phyloP scores from a whole-genome alignment of 2,113 vertebrate species.

The Boulengeromyrus knoepffleri region DNA sequence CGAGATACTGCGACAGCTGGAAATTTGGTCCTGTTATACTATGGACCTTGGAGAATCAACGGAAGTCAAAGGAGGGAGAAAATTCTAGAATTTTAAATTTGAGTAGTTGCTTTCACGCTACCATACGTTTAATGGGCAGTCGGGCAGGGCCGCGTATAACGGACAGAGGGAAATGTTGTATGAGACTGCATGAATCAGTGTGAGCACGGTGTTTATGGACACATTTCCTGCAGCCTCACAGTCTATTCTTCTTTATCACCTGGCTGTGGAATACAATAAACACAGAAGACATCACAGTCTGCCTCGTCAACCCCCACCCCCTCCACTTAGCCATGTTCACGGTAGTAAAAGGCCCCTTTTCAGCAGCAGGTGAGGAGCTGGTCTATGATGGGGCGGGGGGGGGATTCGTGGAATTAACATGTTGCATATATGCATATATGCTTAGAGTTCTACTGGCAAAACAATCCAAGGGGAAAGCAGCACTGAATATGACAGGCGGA shows the following conservation, averaged over 20 bases:
- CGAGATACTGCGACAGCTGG: background rate
- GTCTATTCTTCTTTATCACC: conserved; percentile 49
- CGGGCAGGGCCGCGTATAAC: conserved; percentile 22
- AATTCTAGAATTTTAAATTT: background rate
- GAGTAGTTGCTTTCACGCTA: background rate
- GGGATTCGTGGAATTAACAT: background rate
- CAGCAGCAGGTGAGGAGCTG: background rate
- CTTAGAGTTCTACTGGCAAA: background rate
- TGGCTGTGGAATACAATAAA: conserved; percentile 55
- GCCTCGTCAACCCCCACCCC: background rate
- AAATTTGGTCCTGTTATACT: background rate
- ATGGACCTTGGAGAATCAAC: background rate
- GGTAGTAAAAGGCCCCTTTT: background rate
- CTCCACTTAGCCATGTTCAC: background rate
- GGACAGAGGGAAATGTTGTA: conserved; percentile 52
- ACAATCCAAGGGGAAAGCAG: background rate
- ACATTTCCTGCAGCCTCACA: conserved; percentile 56
- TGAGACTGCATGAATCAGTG: conserved; percentile 65
- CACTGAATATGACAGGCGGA: background rate
- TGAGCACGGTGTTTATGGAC: conserved; percentile 59
- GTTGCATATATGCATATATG: background rate
- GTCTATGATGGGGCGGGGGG: background rate
- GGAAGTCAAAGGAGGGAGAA: background rate
- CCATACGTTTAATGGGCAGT: background rate
- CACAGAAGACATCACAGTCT: conserved; percentile 26